Conservation (phyloP, 1,140 invertebrate genomes). For the Metaphire vulgaris region DNA sequence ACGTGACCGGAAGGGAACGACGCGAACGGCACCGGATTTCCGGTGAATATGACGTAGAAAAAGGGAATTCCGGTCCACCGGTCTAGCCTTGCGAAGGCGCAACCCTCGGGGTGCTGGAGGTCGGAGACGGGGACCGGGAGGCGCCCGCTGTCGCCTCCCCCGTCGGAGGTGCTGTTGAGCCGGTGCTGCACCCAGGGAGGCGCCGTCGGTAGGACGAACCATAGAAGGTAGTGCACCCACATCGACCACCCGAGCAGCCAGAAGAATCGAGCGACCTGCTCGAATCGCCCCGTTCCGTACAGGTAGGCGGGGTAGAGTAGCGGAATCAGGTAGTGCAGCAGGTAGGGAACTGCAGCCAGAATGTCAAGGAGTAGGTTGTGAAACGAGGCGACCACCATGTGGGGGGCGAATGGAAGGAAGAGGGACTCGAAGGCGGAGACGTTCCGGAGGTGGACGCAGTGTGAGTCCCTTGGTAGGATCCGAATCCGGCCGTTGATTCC, state of each 20-base stretch:
- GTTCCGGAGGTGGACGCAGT: conserved; percentile 28
- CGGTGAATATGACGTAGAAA: conserved; percentile 27
- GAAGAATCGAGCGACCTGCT: conserved; percentile 21
- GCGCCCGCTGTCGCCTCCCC: neutral
- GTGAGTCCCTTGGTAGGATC: conserved; percentile 24
- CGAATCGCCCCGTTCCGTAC: neutral
- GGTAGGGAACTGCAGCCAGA: conserved; percentile 24
- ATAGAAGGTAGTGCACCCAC: conserved; percentile 28
- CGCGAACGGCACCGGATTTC: conserved; percentile 31
- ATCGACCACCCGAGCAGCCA: conserved; percentile 24
- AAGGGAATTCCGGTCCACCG: conserved; percentile 12
- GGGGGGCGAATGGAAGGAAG: neutral
- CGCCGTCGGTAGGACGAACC: conserved; percentile 29
- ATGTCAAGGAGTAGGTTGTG: conserved; percentile 20
- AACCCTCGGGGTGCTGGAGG: conserved; percentile 25
- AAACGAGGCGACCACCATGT: conserved; percentile 15
- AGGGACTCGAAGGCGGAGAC: conserved; percentile 22
- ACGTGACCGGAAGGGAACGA: conserved; percentile 32
- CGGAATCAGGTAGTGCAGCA: conserved; percentile 28
- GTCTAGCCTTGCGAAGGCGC: conserved; percentile 28
- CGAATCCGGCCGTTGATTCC: conserved; percentile 25
- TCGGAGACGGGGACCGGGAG: neutral
- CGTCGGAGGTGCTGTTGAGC: neutral
- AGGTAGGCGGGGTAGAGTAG: conserved; percentile 26
- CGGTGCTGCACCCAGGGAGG: conserved; percentile 27